Evolutionary conservation across 2,888 invertebrate species (phyloP).

Genomic region (Drosophila suboccidentalis): DNA sequence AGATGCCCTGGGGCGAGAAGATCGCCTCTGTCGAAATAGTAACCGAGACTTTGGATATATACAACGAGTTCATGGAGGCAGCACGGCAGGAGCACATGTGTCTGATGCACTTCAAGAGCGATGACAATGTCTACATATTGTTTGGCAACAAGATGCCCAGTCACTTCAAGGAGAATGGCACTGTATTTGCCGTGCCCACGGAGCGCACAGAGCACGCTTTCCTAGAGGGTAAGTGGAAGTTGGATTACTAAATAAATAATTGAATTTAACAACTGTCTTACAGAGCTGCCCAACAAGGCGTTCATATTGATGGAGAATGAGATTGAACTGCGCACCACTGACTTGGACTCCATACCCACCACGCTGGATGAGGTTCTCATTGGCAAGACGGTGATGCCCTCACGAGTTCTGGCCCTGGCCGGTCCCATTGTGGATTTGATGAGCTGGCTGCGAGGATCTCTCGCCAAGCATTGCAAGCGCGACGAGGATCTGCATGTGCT

Average conservation of each 20-base stretch:
- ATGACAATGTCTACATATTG: slow-evolving; percentile 83
- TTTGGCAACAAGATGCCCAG: slow-evolving; percentile 83
- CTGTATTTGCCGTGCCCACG: slow-evolving; percentile 84
- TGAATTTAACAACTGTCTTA: background rate
- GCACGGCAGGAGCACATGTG: slow-evolving; percentile 84
- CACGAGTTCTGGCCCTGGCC: slow-evolving; percentile 81
- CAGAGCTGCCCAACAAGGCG: slow-evolving; percentile 84
- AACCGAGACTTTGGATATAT: slow-evolving; percentile 82
- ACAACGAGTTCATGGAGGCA: slow-evolving; percentile 85
- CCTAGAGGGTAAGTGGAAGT: slow-evolving; percentile 72
- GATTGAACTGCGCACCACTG: slow-evolving; percentile 79
- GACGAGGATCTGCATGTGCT: slow-evolving; percentile 75
- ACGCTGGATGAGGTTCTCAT: slow-evolving; percentile 78
- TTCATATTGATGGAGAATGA: slow-evolving; percentile 84
- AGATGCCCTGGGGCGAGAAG: slow-evolving; percentile 85
- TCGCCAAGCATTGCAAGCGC: slow-evolving; percentile 82
- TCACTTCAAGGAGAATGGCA: slow-evolving; percentile 84
- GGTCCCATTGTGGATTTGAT: slow-evolving; percentile 82
- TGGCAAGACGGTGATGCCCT: slow-evolving; percentile 82
- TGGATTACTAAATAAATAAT: background rate
- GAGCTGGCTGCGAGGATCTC: slow-evolving; percentile 83
- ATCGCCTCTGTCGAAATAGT: slow-evolving; percentile 85
- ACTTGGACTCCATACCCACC: slow-evolving; percentile 77
- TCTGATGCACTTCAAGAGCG: slow-evolving; percentile 84
- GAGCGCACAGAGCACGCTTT: slow-evolving; percentile 79